These are phyloP conservation scores for Hyles vespertilio DNA, from an alignment of 1,140 invertebrate genomes.

Conservation along the genomic window DNA sequence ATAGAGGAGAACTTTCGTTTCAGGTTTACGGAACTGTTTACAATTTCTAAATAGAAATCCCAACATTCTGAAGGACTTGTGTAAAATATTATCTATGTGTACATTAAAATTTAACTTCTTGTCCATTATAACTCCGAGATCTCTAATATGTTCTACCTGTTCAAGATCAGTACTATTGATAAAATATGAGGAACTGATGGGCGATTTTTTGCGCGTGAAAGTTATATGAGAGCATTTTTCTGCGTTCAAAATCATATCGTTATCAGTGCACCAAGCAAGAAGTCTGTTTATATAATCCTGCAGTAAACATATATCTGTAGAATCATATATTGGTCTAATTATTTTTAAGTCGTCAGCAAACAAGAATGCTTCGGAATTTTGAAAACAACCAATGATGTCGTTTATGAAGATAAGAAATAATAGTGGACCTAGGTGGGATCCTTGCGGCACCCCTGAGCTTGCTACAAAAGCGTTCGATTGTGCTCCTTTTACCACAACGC, in stretches of 20 bases:
- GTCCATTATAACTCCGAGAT: no score
- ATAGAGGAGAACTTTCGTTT: no score
- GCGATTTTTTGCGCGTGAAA: not conserved
- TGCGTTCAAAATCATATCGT: not conserved
- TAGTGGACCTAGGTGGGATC: conserved; percentile 11
- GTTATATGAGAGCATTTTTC: conserved; percentile 1
- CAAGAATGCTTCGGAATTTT: conserved; percentile 4
- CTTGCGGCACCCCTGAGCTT: conserved; percentile 11
- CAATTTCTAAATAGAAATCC: no score
- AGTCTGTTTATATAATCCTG: conserved; percentile 9
- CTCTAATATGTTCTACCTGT: no score
- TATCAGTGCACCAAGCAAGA: conserved; percentile 1
- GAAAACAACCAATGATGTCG: conserved; percentile 9
- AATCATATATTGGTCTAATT: not conserved
- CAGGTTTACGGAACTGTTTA: no score
- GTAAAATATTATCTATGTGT: no score
- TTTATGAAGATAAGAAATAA: conserved; percentile 15
- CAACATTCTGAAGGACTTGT: no score
- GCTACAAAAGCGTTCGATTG: not conserved
- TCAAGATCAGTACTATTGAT: no score
- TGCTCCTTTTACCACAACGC: conserved; percentile 1
- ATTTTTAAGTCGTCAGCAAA: conserved; percentile 14
- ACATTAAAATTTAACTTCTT: no score
- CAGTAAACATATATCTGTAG: not conserved
- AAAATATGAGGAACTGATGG: not conserved